phyloP scores from a whole-genome alignment of 1,140 invertebrate species.

The Leptopilina boulardi region DNA sequence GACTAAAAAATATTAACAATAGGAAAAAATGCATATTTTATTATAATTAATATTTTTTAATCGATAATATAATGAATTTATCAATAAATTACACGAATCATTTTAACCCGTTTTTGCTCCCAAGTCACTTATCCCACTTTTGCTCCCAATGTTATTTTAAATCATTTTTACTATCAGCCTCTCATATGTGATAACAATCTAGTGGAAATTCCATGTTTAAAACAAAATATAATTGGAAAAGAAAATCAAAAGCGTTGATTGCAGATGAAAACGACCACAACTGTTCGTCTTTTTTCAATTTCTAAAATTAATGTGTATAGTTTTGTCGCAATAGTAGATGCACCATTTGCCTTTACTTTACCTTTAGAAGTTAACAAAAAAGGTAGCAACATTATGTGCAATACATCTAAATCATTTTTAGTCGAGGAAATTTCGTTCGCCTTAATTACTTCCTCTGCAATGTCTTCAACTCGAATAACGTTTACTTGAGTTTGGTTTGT shows the following conservation, averaged over 20 bases:
- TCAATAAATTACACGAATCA: too few species aligned
- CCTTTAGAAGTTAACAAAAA: neutral
- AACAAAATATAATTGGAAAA: slow-evolving; percentile 39
- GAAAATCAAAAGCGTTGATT: slow-evolving; percentile 37
- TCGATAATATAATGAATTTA: too few species aligned
- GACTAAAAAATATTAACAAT: too few species aligned
- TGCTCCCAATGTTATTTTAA: too few species aligned
- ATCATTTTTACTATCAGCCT: too few species aligned
- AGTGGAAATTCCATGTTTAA: slow-evolving; percentile 38
- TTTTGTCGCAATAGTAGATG: neutral
- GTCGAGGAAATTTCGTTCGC: neutral
- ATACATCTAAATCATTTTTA: neutral
- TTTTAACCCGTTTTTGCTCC: too few species aligned
- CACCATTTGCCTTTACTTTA: neutral
- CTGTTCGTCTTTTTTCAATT: slow-evolving; percentile 12
- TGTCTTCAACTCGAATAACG: neutral
- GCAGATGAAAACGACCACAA: slow-evolving; percentile 38
- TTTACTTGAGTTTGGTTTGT: neutral
- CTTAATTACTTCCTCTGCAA: too few species aligned
- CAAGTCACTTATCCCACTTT: too few species aligned
- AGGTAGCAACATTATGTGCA: neutral
- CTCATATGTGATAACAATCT: slow-evolving; percentile 36
- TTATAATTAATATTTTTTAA: too few species aligned
- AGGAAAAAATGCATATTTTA: too few species aligned
- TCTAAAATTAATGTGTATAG: neutral